A percentile compares a stretch with the other conserved stretches of the same genome.
Evolutionary conservation across 2,113 vertebrate genomes (phyloP).

Genomic region (Columba janthina): DNA sequence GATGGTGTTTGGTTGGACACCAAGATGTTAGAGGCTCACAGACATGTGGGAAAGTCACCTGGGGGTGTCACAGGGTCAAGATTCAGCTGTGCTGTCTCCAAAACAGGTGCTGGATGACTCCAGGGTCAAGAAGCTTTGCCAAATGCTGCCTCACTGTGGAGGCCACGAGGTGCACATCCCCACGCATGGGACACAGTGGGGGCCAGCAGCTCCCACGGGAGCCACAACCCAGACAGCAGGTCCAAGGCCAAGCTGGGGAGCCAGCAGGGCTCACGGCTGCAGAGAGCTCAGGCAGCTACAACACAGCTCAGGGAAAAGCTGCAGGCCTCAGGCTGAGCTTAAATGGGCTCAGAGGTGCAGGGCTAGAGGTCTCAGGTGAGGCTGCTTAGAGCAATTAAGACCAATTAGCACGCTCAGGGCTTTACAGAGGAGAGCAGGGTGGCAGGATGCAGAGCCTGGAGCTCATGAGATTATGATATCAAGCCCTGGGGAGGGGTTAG

Average conservation of each 20-base stretch:
- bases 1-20: not conserved
- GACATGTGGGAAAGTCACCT: not conserved
- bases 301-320: no score
- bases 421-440: not conserved
- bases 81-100: not conserved
- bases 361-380: not conserved
- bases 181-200: accelerated
- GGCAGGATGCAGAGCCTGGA: not conserved
- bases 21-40: not conserved
- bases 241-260: not conserved
- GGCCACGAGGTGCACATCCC: accelerated
- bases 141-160: accelerated
- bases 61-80: no score
- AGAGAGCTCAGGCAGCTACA: not conserved
- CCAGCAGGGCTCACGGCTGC: accelerated
- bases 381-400: not conserved
- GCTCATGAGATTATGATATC: not conserved
- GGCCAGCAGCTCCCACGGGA: not conserved
- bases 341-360: not conserved
- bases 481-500: no score
- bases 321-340: not conserved
- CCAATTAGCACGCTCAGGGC: not conserved
- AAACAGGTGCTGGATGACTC: not conserved
- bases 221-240: accelerated
- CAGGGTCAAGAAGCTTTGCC: not conserved